Base-by-base conservation (phyloP, 2,113 vertebrate genomes). In the Erythrocebus patas region DNA sequence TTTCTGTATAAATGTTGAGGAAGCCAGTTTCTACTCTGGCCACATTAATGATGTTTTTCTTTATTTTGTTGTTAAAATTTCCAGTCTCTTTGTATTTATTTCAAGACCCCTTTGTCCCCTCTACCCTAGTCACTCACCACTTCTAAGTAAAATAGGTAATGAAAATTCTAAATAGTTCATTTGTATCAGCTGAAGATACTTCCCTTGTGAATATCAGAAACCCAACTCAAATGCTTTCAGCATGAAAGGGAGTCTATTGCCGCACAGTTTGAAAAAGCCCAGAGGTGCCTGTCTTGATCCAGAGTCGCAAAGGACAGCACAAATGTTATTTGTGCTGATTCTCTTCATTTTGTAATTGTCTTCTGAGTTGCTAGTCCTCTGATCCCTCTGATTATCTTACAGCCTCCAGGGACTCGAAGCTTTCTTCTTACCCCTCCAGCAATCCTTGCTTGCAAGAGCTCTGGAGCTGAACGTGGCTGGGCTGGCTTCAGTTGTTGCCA, bases 331-430 rank as follows among this genome's bases (percentile, higher is more conserved):
- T 66, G 30, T 66, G 61, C 17, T 35, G 18, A 40, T 30, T 88
- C 68, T 90, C 9, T 55, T 48, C 6, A 0, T 40, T n/a, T 84
- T 2, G 1, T 84, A 12, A 22, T 79, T 90, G 4, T 43, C 5
- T 35, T 66, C 70, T 27, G 40, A 5, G 38, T 43, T 9, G 2
- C 72, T 32, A 8, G 38, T 59, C 45, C 75, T 11, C 6, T 78
- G 23, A 2, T 7, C 14, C 3, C 32, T 25, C n/a, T 6, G 1
- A 11, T 45, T 72, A 32, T 17, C 3, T 0, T n/a, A 32, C 14
- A 72, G 22, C 22, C 43, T 50, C 76, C 0, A 52, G 25, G 14
- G 8, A 12, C 35, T 16, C 50, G 6, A 27, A 25, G 10, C 5
- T 89, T 84, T 48, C 23, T 48, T 80, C 22, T 59, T 30, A 73